A percentile compares a stretch with the other conserved stretches of the same genome.
Conservation (phyloP, 2,888 invertebrate species). For the Timema cristinae region DNA sequence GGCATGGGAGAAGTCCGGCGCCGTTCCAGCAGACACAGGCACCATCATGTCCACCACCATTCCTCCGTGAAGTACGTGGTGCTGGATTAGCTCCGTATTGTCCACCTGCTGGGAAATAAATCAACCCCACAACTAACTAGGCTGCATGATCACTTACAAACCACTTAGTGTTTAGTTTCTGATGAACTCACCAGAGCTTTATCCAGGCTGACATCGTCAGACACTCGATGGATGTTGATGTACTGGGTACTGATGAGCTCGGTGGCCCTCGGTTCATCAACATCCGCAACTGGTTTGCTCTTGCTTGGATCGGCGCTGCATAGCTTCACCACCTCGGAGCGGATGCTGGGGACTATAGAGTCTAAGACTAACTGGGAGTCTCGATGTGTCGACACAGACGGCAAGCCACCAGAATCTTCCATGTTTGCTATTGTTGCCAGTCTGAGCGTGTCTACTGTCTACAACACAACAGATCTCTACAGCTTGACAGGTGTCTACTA, state of each 20-base stretch:
- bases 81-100: slow-evolving; percentile 28
- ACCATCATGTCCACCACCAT: slow-evolving; percentile 32
- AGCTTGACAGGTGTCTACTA: too few species aligned
- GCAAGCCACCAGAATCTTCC: slow-evolving; percentile 28
- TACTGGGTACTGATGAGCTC: slow-evolving; percentile 28
- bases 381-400: too few species aligned
- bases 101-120: slow-evolving; percentile 4
- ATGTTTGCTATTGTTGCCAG: slow-evolving; percentile 8
- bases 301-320: slow-evolving; percentile 16
- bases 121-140: background rate
- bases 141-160: background rate
- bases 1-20: slow-evolving; percentile 27
- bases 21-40: slow-evolving; percentile 16
- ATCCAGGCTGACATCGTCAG: slow-evolving; percentile 23
- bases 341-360: slow-evolving; percentile 23
- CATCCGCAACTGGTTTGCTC: slow-evolving; percentile 24
- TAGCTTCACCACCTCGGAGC: slow-evolving; percentile 28
- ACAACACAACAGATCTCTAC: too few species aligned
- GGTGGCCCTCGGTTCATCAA: slow-evolving; percentile 22
- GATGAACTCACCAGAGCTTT: slow-evolving; percentile 25
- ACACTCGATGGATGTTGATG: slow-evolving; percentile 30
- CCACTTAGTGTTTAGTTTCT: background rate
- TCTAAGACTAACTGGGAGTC: too few species aligned
- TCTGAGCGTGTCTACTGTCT: too few species aligned
- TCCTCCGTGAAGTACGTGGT: slow-evolving; percentile 29